A percentile compares a stretch with the other conserved stretches of the same genome.
These are phyloP conservation scores for Anguilla obscura DNA, from an alignment of 2,797 vertebrate species.

Conservation along the genomic window DNA sequence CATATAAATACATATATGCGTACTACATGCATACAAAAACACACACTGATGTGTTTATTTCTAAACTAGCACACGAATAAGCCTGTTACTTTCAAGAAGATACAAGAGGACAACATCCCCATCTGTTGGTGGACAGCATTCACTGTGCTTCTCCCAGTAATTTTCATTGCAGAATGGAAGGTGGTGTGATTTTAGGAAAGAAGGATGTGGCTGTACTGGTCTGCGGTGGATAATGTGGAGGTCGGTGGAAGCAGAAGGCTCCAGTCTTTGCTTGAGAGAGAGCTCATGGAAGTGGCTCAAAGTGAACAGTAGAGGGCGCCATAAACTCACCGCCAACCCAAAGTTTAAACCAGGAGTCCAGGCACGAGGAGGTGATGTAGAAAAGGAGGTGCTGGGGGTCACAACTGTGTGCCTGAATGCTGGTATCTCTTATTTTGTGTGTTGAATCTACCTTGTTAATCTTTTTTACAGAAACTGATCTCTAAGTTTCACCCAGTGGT, in stretches of 20 bases:
- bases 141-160: not conserved
- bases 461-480: too few species aligned
- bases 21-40: not conserved
- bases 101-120: not conserved
- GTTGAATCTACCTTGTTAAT: too few species aligned
- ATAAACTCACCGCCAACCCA: not conserved
- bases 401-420: too few species aligned
- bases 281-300: not conserved
- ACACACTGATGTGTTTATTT: not conserved
- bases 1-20: too few species aligned
- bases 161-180: not conserved
- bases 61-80: not conserved
- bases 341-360: not conserved
- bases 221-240: not conserved
- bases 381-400: not conserved
- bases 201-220: not conserved
- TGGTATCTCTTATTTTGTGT: too few species aligned
- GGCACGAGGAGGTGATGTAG: not conserved
- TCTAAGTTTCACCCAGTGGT: too few species aligned
- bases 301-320: not conserved
- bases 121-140: not conserved
- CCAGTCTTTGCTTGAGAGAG: not conserved
- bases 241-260: not conserved
- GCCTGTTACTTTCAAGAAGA: not conserved
- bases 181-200: not conserved